A percentile compares a stretch with the other conserved stretches of the same genome.
These are phyloP conservation scores for Marcusenius ussheri DNA, from an alignment of 2,113 vertebrate species.

Conservation along the genomic window DNA sequence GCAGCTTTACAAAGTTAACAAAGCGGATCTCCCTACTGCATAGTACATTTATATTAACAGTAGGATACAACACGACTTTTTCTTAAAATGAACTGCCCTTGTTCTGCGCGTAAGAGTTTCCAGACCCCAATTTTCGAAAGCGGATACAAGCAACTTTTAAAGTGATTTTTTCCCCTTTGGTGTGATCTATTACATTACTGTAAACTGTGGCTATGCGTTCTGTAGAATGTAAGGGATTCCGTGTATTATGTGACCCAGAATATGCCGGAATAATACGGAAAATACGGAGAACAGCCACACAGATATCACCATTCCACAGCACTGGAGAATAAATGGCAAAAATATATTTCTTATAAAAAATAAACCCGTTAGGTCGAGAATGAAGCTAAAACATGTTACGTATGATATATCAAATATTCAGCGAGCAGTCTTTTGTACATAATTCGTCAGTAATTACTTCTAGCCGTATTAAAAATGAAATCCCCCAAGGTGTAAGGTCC, in stretches of 20 bases:
- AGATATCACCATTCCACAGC: background rate
- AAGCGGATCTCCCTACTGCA: background rate
- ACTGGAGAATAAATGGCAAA: background rate
- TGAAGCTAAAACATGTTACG: background rate
- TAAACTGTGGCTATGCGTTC: background rate
- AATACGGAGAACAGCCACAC: background rate
- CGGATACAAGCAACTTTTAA: background rate
- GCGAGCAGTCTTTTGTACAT: background rate
- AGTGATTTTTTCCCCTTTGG: background rate
- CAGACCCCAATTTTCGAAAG: background rate
- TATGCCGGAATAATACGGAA: background rate
- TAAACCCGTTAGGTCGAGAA: background rate
- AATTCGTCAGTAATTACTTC: background rate
- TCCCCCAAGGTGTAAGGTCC: background rate
- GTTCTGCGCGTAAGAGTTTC: background rate
- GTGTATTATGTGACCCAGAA: background rate
- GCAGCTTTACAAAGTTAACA: conserved; percentile 10
- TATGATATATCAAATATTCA: background rate
- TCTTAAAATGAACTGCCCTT: background rate
- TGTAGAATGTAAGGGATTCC: background rate
- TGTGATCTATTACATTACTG: background rate
- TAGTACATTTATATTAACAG: background rate
- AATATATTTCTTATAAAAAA: background rate
- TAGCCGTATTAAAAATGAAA: background rate
- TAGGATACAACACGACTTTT: background rate